Evolutionary conservation across 2,797 vertebrate genomes (phyloP), one percentile per base, ranked within the genome.

Genomic region (Epinephelus malabaricus): DNA sequence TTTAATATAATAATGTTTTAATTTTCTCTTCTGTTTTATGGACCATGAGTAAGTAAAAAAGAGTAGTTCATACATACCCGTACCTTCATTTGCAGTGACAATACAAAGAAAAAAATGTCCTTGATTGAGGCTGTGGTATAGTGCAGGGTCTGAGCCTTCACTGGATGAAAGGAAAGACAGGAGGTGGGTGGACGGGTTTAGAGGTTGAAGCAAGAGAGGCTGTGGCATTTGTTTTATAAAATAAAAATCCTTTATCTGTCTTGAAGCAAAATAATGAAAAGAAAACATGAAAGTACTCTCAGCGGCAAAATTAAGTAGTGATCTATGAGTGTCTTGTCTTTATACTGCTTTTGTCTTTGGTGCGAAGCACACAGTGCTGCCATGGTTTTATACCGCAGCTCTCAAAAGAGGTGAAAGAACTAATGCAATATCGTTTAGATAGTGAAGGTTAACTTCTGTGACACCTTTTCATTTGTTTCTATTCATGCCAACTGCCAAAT

Each of bases 81-180:
- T 21, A 53, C 60, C 12, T 61, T 3, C 13, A 60, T 50, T 49
- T 53, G 46, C 27, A 51, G 38, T 19, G 65, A 65, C 51, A 51
- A 53, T 17, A 59, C 21, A 58, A 21, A 63, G 53, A 25, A 40
- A 23, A 74, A 60, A 40, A 53, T 45, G 21, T 0, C 27, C 61
- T 55, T 72, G 62, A 81, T 67, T 81, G 55, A 60, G 50, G 27
- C 19, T 27, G 67, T 59, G 25, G 43, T 60, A 40, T 8, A 30
- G 61, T 21, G 49, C 15, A 12, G 11, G 14, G 12, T 65, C 14
- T 56, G 45, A 65, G n/a, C 6, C 10, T 43, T n/a, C 11, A 14
- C 9, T 27, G 50, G 6, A 51, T 71, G 47, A 80, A 58, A 59
- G 34, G 14, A 69, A 11, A 25, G 53, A 50, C 18, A 25, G 30